phyloP scores from a whole-genome alignment of 2,888 invertebrate species.

The Trichopria drosophilae region DNA sequence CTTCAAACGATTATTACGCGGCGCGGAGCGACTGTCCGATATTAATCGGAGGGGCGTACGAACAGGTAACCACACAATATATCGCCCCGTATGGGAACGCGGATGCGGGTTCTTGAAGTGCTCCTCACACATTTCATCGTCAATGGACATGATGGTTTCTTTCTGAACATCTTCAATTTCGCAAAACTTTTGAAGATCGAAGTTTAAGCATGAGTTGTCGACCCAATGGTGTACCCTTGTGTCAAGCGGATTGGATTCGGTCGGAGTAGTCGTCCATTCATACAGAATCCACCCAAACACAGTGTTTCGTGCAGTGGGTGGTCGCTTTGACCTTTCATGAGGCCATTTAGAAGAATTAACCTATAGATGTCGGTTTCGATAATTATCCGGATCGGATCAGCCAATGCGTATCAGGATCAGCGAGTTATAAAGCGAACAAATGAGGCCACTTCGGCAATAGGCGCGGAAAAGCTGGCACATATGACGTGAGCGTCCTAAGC shows the following conservation, averaged over 20 bases:
- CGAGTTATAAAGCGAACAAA: constrained; percentile 1
- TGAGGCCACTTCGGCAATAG: constrained; percentile 1
- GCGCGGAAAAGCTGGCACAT: neutral
- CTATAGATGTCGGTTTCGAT: constrained; percentile 14
- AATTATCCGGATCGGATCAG: constrained; percentile 2
- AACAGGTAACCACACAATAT: constrained; percentile 6
- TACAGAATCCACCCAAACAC: neutral
- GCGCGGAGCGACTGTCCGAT: no score
- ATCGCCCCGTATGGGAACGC: constrained; percentile 3
- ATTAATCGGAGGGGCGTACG: no score
- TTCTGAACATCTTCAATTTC: no score
- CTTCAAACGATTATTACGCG: no score
- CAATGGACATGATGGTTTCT: no score
- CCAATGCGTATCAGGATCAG: constrained; percentile 1
- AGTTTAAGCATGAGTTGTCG: no score
- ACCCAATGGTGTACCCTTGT: no score
- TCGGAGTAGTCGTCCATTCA: no score
- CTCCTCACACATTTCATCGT: constrained; percentile 13
- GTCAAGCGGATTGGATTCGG: no score
- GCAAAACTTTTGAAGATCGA: no score
- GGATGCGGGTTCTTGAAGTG: constrained; percentile 3
- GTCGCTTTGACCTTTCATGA: constrained; percentile 4
- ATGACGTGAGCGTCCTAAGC: no score
- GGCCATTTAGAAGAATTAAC: neutral
- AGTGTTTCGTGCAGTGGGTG: constrained; percentile 8